These are phyloP conservation scores for Callorhinus ursinus DNA, from an alignment of 2,113 vertebrate genomes.

Conservation along the genomic window DNA sequence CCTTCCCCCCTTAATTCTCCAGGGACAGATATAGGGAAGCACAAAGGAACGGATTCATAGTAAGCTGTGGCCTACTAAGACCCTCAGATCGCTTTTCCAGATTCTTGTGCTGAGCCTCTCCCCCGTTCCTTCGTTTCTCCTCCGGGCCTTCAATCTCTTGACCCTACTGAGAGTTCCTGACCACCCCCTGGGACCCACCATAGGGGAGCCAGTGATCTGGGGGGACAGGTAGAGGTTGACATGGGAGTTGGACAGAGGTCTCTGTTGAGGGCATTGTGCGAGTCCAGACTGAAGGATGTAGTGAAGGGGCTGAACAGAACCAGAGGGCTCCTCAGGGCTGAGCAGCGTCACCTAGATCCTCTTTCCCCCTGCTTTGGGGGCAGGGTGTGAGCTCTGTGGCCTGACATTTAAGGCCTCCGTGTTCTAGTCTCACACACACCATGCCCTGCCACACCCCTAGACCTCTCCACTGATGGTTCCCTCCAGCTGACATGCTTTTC, in stretches of 20 bases:
- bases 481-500: background rate
- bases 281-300: background rate
- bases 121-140: background rate
- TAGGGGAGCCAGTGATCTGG: constrained; percentile 85
- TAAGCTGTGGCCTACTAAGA: background rate
- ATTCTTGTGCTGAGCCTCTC: background rate
- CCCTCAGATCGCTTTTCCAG: background rate
- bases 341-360: background rate
- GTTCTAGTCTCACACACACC: background rate
- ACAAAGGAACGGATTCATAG: background rate
- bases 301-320: background rate
- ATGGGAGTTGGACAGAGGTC: constrained; percentile 86
- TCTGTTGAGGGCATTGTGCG: constrained; percentile 78
- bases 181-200: constrained; percentile 74
- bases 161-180: background rate
- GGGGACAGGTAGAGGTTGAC: constrained; percentile 87
- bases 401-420: background rate
- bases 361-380: background rate
- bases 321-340: background rate
- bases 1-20: background rate
- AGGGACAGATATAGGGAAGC: background rate
- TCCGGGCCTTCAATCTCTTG: background rate
- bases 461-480: background rate
- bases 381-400: background rate
- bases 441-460: background rate